Evolutionary conservation across 2,888 invertebrate species (phyloP), one percentile per base, ranked within the genome.

Genomic region (Diarsia rubi): DNA sequence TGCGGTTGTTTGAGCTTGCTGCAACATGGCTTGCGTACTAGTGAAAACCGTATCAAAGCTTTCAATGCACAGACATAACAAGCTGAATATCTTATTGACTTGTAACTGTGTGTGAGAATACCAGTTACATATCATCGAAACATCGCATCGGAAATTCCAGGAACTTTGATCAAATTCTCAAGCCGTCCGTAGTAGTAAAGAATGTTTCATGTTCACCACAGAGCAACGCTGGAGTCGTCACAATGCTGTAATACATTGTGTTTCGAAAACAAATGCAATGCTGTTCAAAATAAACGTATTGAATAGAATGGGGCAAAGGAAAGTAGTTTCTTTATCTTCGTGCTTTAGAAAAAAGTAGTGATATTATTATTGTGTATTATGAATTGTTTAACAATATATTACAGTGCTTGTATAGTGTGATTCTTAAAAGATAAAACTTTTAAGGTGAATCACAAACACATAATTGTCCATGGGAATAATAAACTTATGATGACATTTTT

Each of bases 401-500:
- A 31, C 31, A 31, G 31, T 31, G 4, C 31, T 31, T 31, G 31
- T 31, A 31, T 4, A 31, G 31, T 31, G 31, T 4, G 44, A 44
- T 45, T 45, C 45, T 45, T 16, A 45, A 45, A 16, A 45, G 4
- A 14, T 16, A 3, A 45, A 14, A n/a, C 4, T 24, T 54, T 3
- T 24, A 14, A 14, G 2, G 52, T 4, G 14, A 24, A 14, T 57
- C 27, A 27, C 6, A 62, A n/a, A 44, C 21, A 21, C 21, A 62
- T 44, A 44, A 62, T 27, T 62, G 16, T 60, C 42, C 21, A 6
- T 27, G n/a, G 60, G 21, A 68, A 60, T 42, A 27, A 27, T 11
- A 62, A 82, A 78, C 47, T 78, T 76, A 68, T 60, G 42, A 65
- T 75, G n/a, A n/a, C n/a, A n/a, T n/a, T n/a, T n/a, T n/a, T n/a